These are phyloP conservation scores for Tipula vernalis DNA, from an alignment of 2,888 invertebrate species.

Conservation along the genomic window DNA sequence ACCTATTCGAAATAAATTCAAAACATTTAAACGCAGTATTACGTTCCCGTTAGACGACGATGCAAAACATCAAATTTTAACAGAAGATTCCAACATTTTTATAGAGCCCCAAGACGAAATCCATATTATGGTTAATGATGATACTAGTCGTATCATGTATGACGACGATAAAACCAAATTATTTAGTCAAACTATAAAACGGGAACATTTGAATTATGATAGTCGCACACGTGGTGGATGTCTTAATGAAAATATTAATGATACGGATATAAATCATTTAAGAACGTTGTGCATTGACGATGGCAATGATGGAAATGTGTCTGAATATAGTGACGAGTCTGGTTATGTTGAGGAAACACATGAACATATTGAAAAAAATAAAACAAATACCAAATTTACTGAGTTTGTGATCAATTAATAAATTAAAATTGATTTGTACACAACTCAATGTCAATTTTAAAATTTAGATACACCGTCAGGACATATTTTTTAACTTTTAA, in stretches of 20 bases:
- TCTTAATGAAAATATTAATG: background rate
- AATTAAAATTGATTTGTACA: no score
- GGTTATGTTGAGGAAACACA: constrained; percentile 61
- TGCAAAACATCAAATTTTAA: background rate
- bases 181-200: background rate
- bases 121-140: background rate
- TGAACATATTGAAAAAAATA: background rate
- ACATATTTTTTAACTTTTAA: no score
- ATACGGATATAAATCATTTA: background rate
- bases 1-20: background rate
- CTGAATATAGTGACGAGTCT: constrained; percentile 81
- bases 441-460: no score
- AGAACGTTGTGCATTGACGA: background rate
- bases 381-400: background rate
- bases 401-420: background rate
- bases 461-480: no score
- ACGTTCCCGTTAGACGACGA: background rate
- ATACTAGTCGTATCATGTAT: background rate
- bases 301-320: constrained; percentile 35
- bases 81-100: background rate
- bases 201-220: background rate
- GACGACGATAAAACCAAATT: background rate
- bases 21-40: background rate
- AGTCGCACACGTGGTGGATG: background rate
- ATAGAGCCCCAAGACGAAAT: background rate